These are phyloP conservation scores for Scaptomyza parva DNA, from an alignment of 2,888 invertebrate species.

Conservation along the genomic window DNA sequence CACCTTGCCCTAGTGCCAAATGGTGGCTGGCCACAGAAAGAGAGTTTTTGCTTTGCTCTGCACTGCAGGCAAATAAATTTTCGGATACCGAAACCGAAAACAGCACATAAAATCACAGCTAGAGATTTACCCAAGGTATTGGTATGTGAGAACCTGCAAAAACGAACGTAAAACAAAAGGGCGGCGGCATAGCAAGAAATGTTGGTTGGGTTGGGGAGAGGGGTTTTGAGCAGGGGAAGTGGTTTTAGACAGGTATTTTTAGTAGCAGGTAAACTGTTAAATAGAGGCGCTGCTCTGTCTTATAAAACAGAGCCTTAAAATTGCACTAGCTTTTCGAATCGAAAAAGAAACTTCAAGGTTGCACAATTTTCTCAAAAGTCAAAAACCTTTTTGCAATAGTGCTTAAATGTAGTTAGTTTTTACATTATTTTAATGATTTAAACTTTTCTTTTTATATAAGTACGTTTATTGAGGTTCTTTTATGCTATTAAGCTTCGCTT, in stretches of 20 bases:
- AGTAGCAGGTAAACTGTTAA: background rate
- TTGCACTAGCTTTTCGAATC: background rate
- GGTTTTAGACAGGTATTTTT: too few relatives aligned
- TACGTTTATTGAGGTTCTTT: too few relatives aligned
- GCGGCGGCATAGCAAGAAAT: background rate
- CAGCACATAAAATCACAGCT: constrained; percentile 77
- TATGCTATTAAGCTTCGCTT: background rate
- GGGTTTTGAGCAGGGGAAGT: too few relatives aligned
- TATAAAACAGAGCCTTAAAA: too few relatives aligned
- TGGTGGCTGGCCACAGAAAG: constrained; percentile 49
- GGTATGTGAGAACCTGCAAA: constrained; percentile 6
- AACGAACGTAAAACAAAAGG: constrained; percentile 14
- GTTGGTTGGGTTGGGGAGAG: background rate
- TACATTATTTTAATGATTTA: too few relatives aligned
- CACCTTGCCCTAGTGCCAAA: constrained; percentile 25
- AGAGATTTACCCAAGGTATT: constrained; percentile 66
- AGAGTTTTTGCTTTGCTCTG: constrained; percentile 69
- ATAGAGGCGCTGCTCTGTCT: constrained; percentile 9
- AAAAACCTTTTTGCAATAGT: background rate
- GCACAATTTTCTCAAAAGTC: constrained; percentile 6
- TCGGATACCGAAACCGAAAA: constrained; percentile 77
- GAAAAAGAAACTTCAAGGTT: background rate
- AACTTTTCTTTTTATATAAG: too few relatives aligned
- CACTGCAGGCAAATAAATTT: constrained; percentile 78
- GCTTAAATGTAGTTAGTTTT: too few relatives aligned